Evolutionary conservation across 2,888 invertebrate genomes (phyloP).

Genomic region (Parnassius mnemosyne): DNA sequence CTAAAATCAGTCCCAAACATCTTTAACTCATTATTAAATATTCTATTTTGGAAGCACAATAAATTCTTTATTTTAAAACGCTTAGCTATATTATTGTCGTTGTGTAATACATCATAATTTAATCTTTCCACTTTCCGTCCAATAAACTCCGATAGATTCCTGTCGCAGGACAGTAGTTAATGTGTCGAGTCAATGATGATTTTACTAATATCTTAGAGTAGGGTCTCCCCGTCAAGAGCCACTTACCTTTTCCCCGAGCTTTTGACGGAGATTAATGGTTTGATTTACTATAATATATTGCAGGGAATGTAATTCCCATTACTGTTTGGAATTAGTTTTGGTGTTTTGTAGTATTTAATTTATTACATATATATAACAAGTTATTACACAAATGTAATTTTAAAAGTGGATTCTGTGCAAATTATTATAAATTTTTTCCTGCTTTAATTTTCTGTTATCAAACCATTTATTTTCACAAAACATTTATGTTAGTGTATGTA

Average conservation of each 20-base stretch:
- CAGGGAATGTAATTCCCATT: background rate
- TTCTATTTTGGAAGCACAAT: too few species aligned
- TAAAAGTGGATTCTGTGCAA: too few species aligned
- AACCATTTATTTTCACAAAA: too few species aligned
- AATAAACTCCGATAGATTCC: slow-evolving; percentile 9
- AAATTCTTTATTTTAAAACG: too few species aligned
- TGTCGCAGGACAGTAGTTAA: slow-evolving; percentile 39
- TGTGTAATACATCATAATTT: background rate
- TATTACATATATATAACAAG: slow-evolving; percentile 20
- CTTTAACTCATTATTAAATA: too few species aligned
- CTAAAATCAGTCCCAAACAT: too few species aligned
- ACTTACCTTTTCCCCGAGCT: slow-evolving; percentile 50
- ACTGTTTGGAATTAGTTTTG: slow-evolving; percentile 13
- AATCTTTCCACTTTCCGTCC: slow-evolving; percentile 7
- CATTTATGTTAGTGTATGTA: too few species aligned
- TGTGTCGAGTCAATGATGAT: slow-evolving; percentile 60
- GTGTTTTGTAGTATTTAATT: slow-evolving; percentile 9
- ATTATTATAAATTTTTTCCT: too few species aligned
- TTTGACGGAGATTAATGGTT: slow-evolving; percentile 64
- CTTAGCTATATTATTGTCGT: too few species aligned
- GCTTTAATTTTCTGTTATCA: too few species aligned
- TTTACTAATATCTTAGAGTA: slow-evolving; percentile 60
- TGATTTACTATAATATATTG: slow-evolving; percentile 38
- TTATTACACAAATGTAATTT: background rate
- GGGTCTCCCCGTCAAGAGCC: slow-evolving; percentile 48